These are phyloP conservation scores for Odontomachus brunneus DNA, from an alignment of 1,140 invertebrate genomes.

Conservation along the genomic window DNA sequence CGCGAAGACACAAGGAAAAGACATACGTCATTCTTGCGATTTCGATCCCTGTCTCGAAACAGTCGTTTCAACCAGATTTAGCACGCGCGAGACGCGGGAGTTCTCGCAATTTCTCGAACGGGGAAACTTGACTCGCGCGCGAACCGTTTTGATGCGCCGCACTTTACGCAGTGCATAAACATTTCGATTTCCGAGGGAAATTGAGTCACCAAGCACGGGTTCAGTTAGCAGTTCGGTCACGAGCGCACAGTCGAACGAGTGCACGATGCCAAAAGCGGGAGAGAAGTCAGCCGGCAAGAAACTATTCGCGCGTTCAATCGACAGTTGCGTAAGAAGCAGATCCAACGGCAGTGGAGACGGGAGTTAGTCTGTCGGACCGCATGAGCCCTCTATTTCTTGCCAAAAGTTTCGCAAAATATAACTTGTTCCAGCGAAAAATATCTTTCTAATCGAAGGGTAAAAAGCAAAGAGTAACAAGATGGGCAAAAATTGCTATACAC, in stretches of 20 bases:
- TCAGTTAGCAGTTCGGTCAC: no score
- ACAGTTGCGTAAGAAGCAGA: background rate
- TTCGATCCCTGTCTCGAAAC: background rate
- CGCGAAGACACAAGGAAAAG: conserved; percentile 22
- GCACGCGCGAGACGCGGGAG: background rate
- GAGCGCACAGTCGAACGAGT: conserved; percentile 42
- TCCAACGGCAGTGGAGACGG: background rate
- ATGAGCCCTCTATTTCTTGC: background rate
- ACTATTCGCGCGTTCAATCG: conserved; percentile 21
- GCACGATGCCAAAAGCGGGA: conserved; percentile 41
- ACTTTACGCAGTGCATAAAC: no score
- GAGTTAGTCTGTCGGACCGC: background rate
- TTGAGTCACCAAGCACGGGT: no score
- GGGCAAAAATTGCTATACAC: no score
- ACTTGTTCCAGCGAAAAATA: no score
- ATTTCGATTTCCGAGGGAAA: no score
- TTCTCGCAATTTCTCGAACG: background rate
- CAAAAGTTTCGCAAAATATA: background rate
- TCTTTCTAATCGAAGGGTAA: no score
- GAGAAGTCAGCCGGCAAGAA: conserved; percentile 31
- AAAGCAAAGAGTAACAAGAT: no score
- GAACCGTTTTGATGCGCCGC: no score
- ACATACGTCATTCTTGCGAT: background rate
- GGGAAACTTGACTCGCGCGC: no score
- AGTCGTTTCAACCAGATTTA: background rate